A percentile compares a stretch with the other conserved stretches of the same genome.
Conservation (phyloP, 2,888 invertebrate species). For the Uloborus plumipes region DNA sequence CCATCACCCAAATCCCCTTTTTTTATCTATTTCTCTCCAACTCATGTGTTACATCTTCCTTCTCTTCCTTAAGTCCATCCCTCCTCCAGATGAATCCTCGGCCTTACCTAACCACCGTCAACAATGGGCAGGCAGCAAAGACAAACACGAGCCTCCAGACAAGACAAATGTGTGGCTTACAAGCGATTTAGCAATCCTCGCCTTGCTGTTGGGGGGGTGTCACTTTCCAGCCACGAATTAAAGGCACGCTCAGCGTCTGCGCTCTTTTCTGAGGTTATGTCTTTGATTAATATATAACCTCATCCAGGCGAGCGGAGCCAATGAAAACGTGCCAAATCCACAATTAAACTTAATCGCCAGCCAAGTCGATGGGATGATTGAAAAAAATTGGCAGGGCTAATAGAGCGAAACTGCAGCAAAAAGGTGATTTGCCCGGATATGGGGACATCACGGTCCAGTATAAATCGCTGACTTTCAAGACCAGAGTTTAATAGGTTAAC, state of each 20-base stretch:
- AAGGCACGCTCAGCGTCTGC: constrained; percentile 48
- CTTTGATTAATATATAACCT: constrained; percentile 65
- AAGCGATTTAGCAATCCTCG: constrained; percentile 57
- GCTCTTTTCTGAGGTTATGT: constrained; percentile 64
- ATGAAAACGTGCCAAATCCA: constrained; percentile 65
- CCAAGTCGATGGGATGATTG: constrained; percentile 59
- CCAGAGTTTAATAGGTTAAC: constrained; percentile 65
- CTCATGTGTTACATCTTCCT: constrained; percentile 40
- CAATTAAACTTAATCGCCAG: constrained; percentile 65
- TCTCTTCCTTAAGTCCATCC: constrained; percentile 46
- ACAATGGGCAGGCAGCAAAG: constrained; percentile 56
- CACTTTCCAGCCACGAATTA: constrained; percentile 56
- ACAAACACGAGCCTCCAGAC: constrained; percentile 54
- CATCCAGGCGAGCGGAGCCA: constrained; percentile 62
- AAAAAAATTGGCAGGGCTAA: constrained; percentile 64
- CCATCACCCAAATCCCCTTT: neutral
- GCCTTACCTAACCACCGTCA: constrained; percentile 61
- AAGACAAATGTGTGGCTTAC: constrained; percentile 65
- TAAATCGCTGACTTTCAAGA: constrained; percentile 58
- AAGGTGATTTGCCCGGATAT: constrained; percentile 64
- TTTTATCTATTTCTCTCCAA: constrained; percentile 16
- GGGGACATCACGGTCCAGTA: constrained; percentile 58
- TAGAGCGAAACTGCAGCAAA: constrained; percentile 62
- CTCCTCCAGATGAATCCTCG: constrained; percentile 18
- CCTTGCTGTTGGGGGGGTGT: constrained; percentile 28